Evolutionary conservation across 2,113 vertebrate species (phyloP).

Genomic region (Scytalopus superciliaris): DNA sequence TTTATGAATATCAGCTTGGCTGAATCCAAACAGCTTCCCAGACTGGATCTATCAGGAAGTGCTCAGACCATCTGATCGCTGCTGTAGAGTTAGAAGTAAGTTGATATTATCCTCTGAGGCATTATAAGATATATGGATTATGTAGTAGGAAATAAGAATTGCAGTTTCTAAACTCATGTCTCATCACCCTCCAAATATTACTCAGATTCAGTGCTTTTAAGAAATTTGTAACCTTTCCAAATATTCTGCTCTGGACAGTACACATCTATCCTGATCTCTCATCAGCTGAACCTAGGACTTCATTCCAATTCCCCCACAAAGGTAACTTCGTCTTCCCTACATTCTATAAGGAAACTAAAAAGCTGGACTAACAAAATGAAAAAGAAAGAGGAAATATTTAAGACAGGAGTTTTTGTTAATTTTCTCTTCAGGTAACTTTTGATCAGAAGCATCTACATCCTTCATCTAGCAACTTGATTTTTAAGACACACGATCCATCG

Average conservation of each 20-base stretch:
- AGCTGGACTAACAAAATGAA: neutral
- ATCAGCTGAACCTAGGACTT: neutral
- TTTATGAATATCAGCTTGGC: neutral
- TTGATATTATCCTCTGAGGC: neutral
- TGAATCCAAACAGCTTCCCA: neutral
- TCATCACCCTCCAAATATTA: neutral
- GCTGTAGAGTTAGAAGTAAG: neutral
- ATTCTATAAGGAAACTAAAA: neutral
- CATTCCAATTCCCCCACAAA: neutral
- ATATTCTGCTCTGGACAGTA: neutral
- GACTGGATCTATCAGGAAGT: neutral
- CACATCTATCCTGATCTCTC: neutral
- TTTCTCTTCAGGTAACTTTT: neutral
- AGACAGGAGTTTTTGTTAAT: neutral
- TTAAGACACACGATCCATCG: neutral
- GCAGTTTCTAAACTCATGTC: neutral
- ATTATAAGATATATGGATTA: neutral
- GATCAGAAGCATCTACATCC: neutral
- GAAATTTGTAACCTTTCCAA: neutral
- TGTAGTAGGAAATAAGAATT: neutral
- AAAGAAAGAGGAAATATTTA: neutral
- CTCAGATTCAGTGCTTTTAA: neutral
- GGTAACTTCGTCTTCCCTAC: neutral
- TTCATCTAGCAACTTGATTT: neutral
- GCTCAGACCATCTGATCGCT: neutral